Conservation (phyloP, 2,113 vertebrate species). For the Haemorhous mexicanus region DNA sequence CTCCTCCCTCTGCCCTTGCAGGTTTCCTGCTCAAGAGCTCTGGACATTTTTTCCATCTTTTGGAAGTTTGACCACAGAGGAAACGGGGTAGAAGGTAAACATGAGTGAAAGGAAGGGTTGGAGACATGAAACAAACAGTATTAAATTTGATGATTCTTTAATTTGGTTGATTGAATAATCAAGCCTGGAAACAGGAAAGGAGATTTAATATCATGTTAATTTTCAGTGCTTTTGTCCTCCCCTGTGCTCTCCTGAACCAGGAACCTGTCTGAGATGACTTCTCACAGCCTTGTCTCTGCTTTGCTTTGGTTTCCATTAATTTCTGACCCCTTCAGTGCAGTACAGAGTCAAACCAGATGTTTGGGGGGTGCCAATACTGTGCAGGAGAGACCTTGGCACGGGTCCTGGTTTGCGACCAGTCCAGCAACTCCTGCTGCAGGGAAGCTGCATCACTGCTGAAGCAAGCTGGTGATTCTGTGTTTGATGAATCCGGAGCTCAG, state of each 20-base stretch:
- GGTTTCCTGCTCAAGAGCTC: neutral
- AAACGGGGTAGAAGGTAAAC: neutral
- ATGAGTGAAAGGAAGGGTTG: neutral
- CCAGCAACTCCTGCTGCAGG: neutral
- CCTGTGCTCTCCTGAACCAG: neutral
- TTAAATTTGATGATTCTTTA: neutral
- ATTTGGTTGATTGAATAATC: neutral
- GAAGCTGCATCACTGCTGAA: neutral
- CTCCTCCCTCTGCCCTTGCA: neutral
- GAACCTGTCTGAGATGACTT: neutral
- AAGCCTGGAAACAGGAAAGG: neutral
- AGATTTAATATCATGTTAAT: neutral
- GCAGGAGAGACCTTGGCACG: neutral
- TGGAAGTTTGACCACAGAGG: neutral
- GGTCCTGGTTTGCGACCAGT: neutral
- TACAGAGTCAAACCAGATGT: neutral
- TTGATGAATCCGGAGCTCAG: neutral
- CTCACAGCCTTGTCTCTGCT: neutral
- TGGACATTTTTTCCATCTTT: neutral
- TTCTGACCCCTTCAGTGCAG: neutral
- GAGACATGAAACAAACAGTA: neutral
- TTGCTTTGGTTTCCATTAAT: rapidly evolving
- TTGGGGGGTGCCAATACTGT: rapidly evolving
- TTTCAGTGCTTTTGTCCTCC: neutral
- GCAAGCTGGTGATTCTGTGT: rapidly evolving